Base-by-base conservation (phyloP, 2,797 vertebrate species). In the Okamejei kenojei region DNA sequence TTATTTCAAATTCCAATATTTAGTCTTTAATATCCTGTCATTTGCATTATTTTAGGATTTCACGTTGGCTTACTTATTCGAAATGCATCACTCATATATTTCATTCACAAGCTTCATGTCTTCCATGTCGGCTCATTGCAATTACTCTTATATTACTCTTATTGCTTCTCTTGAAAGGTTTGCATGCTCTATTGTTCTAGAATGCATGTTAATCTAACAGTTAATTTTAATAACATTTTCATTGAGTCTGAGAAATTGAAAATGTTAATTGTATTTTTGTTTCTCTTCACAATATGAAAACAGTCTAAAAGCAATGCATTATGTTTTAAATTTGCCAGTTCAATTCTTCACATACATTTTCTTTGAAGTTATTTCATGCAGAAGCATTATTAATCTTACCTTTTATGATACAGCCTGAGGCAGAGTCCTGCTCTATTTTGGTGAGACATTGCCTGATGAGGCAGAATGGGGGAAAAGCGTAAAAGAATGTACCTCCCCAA, bases 361-460 rank as follows among this genome's bases (percentile, higher is more conserved):
- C 45, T 86, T 26, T 63, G 29, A 86, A 63, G 82, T 26, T 86
- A 86, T 86, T 86, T 63, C 58, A 32, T 17, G 63, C 58, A 11
- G 63, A 15, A 13, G 0, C 10, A 21, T 58, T 61, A 58, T 29
- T 29, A 58, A 26, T 8, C 13, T 54, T n/a, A 58, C 11, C 45
- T 61, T 86, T 86, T 63, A 86, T 63, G 82, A 63, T 86, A 86
- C 58, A n/a, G n/a, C n/a, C n/a, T n/a, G n/a, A n/a, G n/a, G n/a
- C n/a, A n/a, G n/a, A n/a, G n/a, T n/a, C n/a, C n/a, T n/a, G n/a
- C n/a, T n/a, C n/a, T n/a, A n/a, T n/a, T n/a, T n/a, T n/a, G n/a
- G n/a, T n/a, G n/a, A n/a, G n/a, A n/a, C n/a, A n/a, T n/a, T n/a
- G n/a, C n/a, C n/a, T n/a, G n/a, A n/a, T n/a, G n/a, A n/a, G n/a